Evolutionary conservation across 2,113 vertebrate species (phyloP).

Genomic region (Syrmaticus mikado): DNA sequence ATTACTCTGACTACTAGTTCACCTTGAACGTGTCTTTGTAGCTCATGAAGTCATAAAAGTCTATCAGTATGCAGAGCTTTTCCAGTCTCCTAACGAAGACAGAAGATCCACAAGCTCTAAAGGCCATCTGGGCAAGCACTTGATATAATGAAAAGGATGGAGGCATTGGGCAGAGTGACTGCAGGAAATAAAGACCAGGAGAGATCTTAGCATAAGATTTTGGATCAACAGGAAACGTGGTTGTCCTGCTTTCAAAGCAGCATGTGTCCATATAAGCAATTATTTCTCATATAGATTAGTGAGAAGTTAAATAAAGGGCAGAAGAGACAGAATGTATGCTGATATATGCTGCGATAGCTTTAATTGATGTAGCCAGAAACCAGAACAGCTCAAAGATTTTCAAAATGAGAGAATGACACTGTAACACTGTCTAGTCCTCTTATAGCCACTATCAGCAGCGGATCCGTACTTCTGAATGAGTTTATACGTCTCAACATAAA

Average conservation of each 20-base stretch:
- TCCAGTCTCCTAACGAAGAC: not conserved
- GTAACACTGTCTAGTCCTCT: not conserved
- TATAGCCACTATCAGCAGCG: not conserved
- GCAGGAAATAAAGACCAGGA: not conserved
- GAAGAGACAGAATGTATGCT: not conserved
- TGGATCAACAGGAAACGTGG: not conserved
- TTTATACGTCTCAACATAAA: not conserved
- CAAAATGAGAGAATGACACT: not conserved
- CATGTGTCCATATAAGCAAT: not conserved
- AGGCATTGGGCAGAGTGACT: not conserved
- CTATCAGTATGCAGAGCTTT: not conserved
- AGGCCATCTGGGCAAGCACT: not conserved
- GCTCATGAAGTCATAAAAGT: not conserved
- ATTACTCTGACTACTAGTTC: not conserved
- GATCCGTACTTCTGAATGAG: not conserved
- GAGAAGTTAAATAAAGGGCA: not conserved
- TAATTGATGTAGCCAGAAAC: not conserved
- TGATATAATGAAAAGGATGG: not conserved
- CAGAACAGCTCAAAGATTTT: not conserved
- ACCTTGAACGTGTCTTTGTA: fast-evolving
- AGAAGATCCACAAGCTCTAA: not conserved
- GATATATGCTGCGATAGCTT: not conserved
- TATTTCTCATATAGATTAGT: not conserved
- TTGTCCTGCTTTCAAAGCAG: not conserved
- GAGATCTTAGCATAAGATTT: not conserved